phyloP scores from a whole-genome alignment of 2,888 invertebrate genomes.

The Teleiodes luculella region DNA sequence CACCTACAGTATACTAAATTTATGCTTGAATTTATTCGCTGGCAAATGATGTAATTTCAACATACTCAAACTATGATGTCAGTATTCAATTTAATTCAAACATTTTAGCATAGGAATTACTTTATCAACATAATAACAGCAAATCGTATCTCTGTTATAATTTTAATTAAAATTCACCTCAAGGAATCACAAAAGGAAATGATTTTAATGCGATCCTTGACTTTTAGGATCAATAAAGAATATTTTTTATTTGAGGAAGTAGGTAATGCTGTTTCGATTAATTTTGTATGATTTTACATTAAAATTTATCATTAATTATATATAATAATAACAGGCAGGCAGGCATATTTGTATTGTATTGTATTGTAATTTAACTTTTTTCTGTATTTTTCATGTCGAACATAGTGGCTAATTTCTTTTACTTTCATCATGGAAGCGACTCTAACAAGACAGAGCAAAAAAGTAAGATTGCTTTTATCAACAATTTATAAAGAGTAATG shows the following conservation, averaged over 20 bases:
- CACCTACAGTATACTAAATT: not conserved
- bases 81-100: not conserved
- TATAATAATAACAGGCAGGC: no score
- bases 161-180: not conserved
- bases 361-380: no score
- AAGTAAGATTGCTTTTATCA: no score
- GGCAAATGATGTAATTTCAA: not conserved
- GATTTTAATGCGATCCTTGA: slow-evolving; percentile 3
- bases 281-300: not conserved
- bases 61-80: slow-evolving; percentile 5
- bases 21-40: not conserved
- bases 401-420: no score
- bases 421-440: no score
- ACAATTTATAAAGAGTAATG: no score
- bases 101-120: not conserved
- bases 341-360: no score
- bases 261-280: not conserved
- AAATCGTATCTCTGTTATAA: not conserved
- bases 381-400: no score
- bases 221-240: slow-evolving; percentile 5
- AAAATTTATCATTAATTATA: no score
- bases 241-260: not conserved
- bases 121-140: not conserved
- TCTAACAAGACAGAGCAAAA: no score
- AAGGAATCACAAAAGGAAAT: not conserved